Evolutionary conservation across 2,113 vertebrate genomes (phyloP).

Genomic region (Nesoenas mayeri): DNA sequence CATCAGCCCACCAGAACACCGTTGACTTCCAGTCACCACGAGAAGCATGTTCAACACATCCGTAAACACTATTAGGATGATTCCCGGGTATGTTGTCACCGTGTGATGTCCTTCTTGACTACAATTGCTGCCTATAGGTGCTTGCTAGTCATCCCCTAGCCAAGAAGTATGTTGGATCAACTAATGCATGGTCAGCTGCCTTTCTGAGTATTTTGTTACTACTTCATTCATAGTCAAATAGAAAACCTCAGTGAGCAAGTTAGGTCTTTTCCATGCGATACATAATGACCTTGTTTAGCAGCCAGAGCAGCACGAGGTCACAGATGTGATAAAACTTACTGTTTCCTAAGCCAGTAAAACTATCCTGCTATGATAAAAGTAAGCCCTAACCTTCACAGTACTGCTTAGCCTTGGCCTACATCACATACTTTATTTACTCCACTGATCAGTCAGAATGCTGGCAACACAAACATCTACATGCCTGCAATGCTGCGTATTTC

Average conservation of each 20-base stretch:
- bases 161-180: not conserved
- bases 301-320: not conserved
- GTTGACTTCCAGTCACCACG: not conserved
- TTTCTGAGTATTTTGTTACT: not conserved
- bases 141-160: not conserved
- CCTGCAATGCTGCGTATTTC: not conserved
- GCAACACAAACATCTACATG: not conserved
- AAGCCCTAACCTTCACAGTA: not conserved
- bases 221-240: not conserved
- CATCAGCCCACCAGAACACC: not conserved
- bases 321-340: not conserved
- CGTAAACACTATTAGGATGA: not conserved
- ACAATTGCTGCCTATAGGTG: accelerated
- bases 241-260: not conserved
- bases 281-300: not conserved
- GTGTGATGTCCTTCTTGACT: not conserved
- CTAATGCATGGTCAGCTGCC: not conserved
- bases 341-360: not conserved
- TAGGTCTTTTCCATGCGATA: not conserved
- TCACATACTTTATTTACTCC: not conserved
- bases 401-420: not conserved
- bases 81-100: not conserved
- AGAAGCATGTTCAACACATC: not conserved
- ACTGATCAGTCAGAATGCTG: not conserved
- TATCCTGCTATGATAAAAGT: not conserved